Evolutionary conservation across 2,113 vertebrate genomes (phyloP), one percentile per base, ranked within the genome.

Genomic region (Balaenoptera acutorostrata): DNA sequence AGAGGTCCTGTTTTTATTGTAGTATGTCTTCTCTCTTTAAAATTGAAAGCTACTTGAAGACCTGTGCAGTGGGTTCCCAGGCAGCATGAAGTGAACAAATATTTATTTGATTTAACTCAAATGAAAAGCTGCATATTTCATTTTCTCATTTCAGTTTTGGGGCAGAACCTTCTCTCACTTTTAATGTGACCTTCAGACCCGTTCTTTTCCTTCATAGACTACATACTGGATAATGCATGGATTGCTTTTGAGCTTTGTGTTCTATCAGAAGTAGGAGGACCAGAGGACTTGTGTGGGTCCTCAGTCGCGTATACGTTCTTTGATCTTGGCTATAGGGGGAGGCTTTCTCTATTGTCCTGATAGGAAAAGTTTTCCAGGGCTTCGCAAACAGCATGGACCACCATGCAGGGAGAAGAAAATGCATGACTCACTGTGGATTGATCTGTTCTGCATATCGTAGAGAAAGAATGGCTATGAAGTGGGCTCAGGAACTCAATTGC

Each of bases 221-320:
- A 25, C 12, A 0, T 3, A 8, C 33, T 39, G 27, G 21, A 3
- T 7, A 29, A 7, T 0, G 3, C 3, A 1, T 5, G 12, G 41
- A 15, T 31, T 55, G n/a, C 27, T 90, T 49, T 8, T 29, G 61
- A 69, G 8, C 15, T 46, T 31, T 29, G 2, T 41, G 21, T 25
- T 25, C 3, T 18, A 10, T 36, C 17, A 18, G 14, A 10, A 29
- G 61, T 1, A 1, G 11, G 14, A 11, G 3, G 71, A 17, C 36
- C 21, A 8, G 64, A 68, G 29, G 31, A 55, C 44, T 4, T 2
- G 0, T 0, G 6, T 23, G 36, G 1, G 18, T 36, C 36, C 21
- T 10, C 2, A 8, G 11, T 11, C 27, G n/a, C 29, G 1, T 0
- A 1, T 18, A 15, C 0, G 6, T 52, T 33, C 36, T 74, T 74